Evolutionary conservation across 1,140 invertebrate species (phyloP).

Genomic region (Adelges cooleyi): DNA sequence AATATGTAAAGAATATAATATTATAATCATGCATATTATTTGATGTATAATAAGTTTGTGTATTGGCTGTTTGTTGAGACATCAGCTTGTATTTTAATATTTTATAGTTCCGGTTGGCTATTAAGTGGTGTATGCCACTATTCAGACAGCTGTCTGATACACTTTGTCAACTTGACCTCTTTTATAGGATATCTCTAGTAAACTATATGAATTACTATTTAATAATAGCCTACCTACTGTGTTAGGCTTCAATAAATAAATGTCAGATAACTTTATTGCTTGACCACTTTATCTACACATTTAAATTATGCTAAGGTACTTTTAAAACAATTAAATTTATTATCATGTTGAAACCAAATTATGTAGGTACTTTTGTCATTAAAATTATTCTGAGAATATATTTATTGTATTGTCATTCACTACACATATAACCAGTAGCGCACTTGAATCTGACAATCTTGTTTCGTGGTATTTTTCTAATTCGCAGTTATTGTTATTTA

Average conservation of each 20-base stretch:
- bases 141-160: constrained; percentile 27
- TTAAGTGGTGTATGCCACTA: constrained; percentile 16
- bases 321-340: not conserved
- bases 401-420: not conserved
- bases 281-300: not conserved
- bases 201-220: constrained; percentile 15
- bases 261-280: not conserved
- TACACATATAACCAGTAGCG: too few species aligned
- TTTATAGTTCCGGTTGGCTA: constrained; percentile 25
- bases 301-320: not conserved
- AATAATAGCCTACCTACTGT: constrained; percentile 16
- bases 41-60: too few species aligned
- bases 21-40: constrained; percentile 14
- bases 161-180: constrained; percentile 27
- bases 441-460: too few species aligned
- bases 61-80: constrained; percentile 18
- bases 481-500: too few species aligned
- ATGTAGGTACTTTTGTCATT: not conserved
- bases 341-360: not conserved
- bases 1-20: constrained; percentile 23
- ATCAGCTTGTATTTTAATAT: constrained; percentile 16
- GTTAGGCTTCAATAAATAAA: not conserved
- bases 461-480: too few species aligned
- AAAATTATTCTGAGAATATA: not conserved
- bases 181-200: not conserved